A percentile compares a stretch with the other conserved stretches of the same genome.
Evolutionary conservation across 2,113 vertebrate genomes (phyloP).

Genomic region (Bubo scandiacus): DNA sequence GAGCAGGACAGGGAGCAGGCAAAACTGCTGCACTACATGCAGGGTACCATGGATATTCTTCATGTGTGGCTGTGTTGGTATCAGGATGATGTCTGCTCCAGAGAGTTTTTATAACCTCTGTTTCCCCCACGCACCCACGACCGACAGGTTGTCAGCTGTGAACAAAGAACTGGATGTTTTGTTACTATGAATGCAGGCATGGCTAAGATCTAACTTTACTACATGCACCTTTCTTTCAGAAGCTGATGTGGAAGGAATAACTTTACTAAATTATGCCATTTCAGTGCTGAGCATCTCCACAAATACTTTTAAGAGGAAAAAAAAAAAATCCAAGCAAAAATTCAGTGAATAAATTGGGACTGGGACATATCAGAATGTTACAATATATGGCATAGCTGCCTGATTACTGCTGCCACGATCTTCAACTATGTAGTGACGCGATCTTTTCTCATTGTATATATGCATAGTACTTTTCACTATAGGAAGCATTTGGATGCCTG

Average conservation of each 20-base stretch:
- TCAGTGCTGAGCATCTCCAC: not conserved
- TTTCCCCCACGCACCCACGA: not conserved
- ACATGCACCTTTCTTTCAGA: not conserved
- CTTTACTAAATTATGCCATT: not conserved
- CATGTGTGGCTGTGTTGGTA: not conserved
- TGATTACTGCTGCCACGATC: not conserved
- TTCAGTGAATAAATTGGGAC: not conserved
- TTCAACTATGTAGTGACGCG: rapidly evolving
- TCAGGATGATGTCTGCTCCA: not conserved
- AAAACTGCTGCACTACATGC: no score
- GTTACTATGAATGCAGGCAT: not conserved
- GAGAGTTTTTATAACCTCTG: not conserved
- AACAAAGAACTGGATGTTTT: not conserved
- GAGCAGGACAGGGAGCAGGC: not conserved
- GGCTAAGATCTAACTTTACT: not conserved
- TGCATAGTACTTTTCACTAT: not conserved
- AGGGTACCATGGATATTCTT: not conserved
- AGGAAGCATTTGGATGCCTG: not conserved
- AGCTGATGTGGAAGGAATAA: not conserved
- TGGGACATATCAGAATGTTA: not conserved
- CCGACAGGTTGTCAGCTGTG: not conserved
- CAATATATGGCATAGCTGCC: not conserved
- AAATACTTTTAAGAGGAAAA: not conserved
- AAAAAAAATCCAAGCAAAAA: not conserved
- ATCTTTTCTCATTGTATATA: not conserved